Evolutionary conservation across 2,797 vertebrate genomes (phyloP).

Genomic region (Crocidura indochinensis): DNA sequence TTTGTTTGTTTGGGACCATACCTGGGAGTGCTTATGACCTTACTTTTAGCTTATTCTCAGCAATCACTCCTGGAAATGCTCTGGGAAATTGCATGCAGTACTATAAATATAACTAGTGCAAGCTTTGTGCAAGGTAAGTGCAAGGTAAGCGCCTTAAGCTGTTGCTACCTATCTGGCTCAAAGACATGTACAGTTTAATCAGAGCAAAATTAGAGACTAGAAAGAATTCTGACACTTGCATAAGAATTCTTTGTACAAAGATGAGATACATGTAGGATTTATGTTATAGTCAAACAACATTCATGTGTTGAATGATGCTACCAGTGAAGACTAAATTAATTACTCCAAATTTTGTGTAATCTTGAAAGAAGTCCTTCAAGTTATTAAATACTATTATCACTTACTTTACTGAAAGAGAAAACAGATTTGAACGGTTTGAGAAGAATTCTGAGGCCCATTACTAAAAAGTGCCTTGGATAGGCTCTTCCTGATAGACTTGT

Average conservation of each 20-base stretch:
- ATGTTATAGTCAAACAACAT: neutral
- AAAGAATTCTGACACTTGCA: neutral
- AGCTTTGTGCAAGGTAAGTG: no score
- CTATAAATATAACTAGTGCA: no score
- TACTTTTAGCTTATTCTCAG: no score
- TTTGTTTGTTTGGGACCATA: no score
- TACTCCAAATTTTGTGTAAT: neutral
- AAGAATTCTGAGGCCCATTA: neutral
- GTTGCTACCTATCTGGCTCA: neutral
- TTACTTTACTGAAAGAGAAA: neutral
- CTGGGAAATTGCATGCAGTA: no score
- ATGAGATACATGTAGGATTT: neutral
- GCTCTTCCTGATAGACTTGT: neutral
- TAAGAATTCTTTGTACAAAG: neutral
- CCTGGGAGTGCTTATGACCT: no score
- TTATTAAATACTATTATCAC: neutral
- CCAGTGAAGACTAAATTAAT: neutral
- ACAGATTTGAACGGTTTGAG: constrained; percentile 1
- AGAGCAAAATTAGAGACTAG: neutral
- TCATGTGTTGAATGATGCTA: constrained; percentile 6
- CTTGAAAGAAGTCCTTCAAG: neutral
- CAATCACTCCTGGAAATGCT: no score
- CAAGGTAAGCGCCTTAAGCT: no score
- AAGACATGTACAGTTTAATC: neutral
- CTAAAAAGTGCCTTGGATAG: neutral